These are phyloP conservation scores for Lypha dubia DNA, from an alignment of 2,888 invertebrate species.

Conservation along the genomic window DNA sequence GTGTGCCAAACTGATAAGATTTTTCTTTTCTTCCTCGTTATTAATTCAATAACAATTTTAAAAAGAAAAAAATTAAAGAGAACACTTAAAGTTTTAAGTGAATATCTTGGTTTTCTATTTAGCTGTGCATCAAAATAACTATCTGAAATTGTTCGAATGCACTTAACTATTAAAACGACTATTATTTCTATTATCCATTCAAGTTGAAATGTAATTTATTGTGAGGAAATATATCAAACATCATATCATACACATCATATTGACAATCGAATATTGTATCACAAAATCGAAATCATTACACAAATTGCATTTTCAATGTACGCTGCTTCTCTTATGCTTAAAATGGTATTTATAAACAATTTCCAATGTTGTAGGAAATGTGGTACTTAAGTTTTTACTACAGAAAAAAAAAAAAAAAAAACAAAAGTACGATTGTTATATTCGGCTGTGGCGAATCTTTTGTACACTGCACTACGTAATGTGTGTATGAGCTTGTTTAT, in stretches of 20 bases:
- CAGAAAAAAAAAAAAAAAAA: no score
- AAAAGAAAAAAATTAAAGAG: background rate
- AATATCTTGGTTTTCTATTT: background rate
- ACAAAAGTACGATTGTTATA: background rate
- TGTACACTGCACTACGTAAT: no score
- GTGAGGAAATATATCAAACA: constrained; percentile 51
- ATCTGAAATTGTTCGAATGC: background rate
- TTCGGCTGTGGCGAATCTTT: no score
- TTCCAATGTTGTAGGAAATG: constrained; percentile 7
- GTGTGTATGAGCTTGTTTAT: no score
- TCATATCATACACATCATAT: constrained; percentile 53
- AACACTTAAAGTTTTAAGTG: background rate
- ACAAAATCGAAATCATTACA: constrained; percentile 44
- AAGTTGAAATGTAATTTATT: constrained; percentile 45
- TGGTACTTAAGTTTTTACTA: background rate
- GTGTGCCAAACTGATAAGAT: background rate
- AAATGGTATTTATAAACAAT: background rate
- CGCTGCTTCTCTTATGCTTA: constrained; percentile 2
- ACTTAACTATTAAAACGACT: background rate
- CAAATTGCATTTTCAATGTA: constrained; percentile 55
- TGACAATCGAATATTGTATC: constrained; percentile 50
- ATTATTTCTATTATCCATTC: constrained; percentile 9
- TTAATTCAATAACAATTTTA: no score
- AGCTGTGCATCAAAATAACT: background rate
- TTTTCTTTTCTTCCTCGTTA: background rate